Base-by-base conservation (phyloP, 2,888 invertebrate genomes). In the Listrodromus nycthemerus region DNA sequence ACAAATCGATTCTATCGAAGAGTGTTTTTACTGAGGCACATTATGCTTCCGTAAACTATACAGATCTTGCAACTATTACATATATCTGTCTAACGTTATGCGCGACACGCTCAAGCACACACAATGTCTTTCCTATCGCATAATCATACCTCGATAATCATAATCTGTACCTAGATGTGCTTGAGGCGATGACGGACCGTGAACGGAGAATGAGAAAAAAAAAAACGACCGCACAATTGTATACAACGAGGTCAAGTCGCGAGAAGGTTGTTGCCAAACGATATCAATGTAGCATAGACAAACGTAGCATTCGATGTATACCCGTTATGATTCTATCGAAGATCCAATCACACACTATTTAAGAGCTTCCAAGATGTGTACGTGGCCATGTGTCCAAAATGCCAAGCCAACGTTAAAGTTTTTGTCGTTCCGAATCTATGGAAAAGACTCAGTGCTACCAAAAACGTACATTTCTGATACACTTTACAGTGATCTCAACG, bases 201-300 rank as follows among this genome's bases (percentile, higher is more conserved):
- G 48, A 63, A 27, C 50, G 33, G 45, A 55, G 76, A 80, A 21
- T 45, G 16, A 63, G 37, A 66, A 27, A 55, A 61, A 61, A 83
- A 83, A 75, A 82, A 73, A 86, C 73, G 86, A 88, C 84, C 87
- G 89, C 90, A 89, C 89, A 90, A 90, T 88, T 89, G 86, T 90
- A 87, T 89, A 89, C 88, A 90, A 90, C 88, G 90, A 90, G 89
- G 89, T 89, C 86, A 87, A 85, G 83, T 88, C 80, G 70, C 41
- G 67, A 87, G 85, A 85, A 88, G 88, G 90, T 89, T 89, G 89
- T 91, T 89, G 89, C 89, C 89, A 90, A 92, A 92, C 88, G 87
- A 91, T 92, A 92, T 92, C 91, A 92, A 83, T 85, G 87, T 92
- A 92, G 88, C 82, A 87, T 91, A 91, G 89, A 80, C 81, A 86